These are phyloP conservation scores for Probaryconus sp. DNA, from an alignment of 1,140 invertebrate species.

Conservation along the genomic window DNA sequence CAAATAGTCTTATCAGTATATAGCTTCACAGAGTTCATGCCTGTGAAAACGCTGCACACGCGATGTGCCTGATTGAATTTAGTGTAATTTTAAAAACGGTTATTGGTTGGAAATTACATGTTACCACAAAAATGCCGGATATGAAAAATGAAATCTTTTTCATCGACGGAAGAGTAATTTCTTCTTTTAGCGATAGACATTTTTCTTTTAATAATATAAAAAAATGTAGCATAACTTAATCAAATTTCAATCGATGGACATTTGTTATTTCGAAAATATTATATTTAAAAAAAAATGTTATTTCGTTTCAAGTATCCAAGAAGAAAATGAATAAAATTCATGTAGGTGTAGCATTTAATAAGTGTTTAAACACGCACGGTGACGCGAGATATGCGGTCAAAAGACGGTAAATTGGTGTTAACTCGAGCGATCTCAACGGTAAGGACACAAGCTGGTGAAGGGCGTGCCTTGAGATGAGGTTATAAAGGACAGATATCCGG, in stretches of 20 bases:
- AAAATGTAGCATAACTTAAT: too few relatives aligned
- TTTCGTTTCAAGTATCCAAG: background rate
- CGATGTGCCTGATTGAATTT: conserved; percentile 26
- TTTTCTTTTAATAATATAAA: too few relatives aligned
- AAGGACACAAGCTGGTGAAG: conserved; percentile 31
- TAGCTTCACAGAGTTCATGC: too few relatives aligned
- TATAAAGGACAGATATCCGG: conserved; percentile 72
- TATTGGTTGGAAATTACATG: conserved; percentile 48
- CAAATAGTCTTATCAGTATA: too few relatives aligned
- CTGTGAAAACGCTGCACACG: too few relatives aligned
- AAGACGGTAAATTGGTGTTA: conserved; percentile 62
- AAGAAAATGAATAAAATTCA: background rate
- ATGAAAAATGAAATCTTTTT: conserved; percentile 36
- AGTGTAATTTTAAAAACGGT: conserved; percentile 6
- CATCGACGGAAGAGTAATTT: conserved; percentile 9
- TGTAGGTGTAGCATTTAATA: conserved; percentile 19
- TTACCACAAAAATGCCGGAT: conserved; percentile 28
- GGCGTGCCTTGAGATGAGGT: conserved; percentile 65
- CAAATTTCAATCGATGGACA: too few relatives aligned
- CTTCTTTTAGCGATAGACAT: background rate
- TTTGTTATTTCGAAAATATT: too few relatives aligned
- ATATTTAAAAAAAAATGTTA: too few relatives aligned
- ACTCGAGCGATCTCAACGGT: conserved; percentile 52
- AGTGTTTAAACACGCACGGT: conserved; percentile 10
- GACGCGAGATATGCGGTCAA: conserved; percentile 30